These are phyloP conservation scores for Pterophyllum scalare DNA, from an alignment of 2,113 vertebrate species.

Conservation along the genomic window DNA sequence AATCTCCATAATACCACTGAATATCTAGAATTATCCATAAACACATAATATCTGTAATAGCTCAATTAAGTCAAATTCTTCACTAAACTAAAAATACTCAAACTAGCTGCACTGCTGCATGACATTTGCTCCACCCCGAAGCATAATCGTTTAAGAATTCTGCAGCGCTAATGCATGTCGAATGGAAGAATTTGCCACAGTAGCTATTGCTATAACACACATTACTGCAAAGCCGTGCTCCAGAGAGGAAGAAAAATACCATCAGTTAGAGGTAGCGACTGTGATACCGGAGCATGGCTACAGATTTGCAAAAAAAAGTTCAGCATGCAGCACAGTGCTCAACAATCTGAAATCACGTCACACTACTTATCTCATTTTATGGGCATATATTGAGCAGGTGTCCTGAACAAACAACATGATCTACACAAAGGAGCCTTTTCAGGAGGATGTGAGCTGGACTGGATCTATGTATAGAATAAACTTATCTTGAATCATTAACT, in stretches of 20 bases:
- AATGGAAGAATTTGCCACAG: conserved; percentile 1
- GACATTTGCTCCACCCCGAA: not conserved
- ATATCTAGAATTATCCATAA: not conserved
- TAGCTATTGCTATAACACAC: not conserved
- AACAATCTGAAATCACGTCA: not conserved
- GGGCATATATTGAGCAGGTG: conserved; percentile 1
- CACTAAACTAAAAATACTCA: conserved; percentile 8
- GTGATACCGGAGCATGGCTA: not conserved
- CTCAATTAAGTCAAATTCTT: not conserved
- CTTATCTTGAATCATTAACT: not conserved
- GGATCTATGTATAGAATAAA: not conserved
- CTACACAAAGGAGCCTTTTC: not conserved
- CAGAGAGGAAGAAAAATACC: not conserved
- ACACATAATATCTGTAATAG: conserved; percentile 8
- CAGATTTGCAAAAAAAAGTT: conserved; percentile 6
- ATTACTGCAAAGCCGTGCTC: not conserved
- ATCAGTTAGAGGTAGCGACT: not conserved
- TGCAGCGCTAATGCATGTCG: not conserved
- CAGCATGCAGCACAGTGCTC: not conserved
- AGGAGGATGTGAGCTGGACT: not conserved
- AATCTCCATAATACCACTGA: not conserved
- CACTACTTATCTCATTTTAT: not conserved
- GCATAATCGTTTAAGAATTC: not conserved
- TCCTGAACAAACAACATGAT: conserved; percentile 21
- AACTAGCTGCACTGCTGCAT: not conserved